These are phyloP conservation scores for Protophormia terraenovae DNA, from an alignment of 2,888 invertebrate genomes.

Conservation along the genomic window DNA sequence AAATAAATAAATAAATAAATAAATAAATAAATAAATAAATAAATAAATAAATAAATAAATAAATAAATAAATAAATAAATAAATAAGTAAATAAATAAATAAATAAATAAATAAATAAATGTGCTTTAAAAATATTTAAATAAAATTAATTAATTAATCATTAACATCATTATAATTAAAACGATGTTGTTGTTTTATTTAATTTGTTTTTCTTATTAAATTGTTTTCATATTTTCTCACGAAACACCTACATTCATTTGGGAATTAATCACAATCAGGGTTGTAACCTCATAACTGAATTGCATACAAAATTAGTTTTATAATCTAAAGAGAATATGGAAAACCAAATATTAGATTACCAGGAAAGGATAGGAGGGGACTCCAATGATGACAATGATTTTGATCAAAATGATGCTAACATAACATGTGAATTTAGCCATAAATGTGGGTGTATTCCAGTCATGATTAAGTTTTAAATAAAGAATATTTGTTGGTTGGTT, in stretches of 20 bases:
- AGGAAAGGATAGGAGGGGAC: background rate
- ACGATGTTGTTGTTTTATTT: background rate
- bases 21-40: too few relatives aligned
- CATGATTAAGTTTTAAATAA: background rate
- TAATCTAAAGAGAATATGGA: background rate
- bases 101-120: too few relatives aligned
- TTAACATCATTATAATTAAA: slow-evolving; percentile 2
- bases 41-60: too few relatives aligned
- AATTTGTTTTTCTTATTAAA: slow-evolving; percentile 19
- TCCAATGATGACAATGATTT: background rate
- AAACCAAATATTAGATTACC: slow-evolving; percentile 11
- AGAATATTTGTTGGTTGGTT: too few relatives aligned
- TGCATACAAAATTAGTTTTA: slow-evolving; percentile 32
- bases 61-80: too few relatives aligned
- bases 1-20: too few relatives aligned
- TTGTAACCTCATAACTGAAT: slow-evolving; percentile 55
- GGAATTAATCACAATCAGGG: slow-evolving; percentile 38
- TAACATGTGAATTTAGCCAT: background rate
- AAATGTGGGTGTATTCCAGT: slow-evolving; percentile 5
- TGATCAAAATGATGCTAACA: background rate
- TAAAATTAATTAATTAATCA: slow-evolving; percentile 45
- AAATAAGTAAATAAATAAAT: too few relatives aligned
- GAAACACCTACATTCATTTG: slow-evolving; percentile 58
- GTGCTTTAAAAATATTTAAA: slow-evolving; percentile 27
- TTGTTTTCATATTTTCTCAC: slow-evolving; percentile 63